These are phyloP conservation scores for Sternotherus odoratus DNA, from an alignment of 2,797 vertebrate genomes.

Conservation along the genomic window DNA sequence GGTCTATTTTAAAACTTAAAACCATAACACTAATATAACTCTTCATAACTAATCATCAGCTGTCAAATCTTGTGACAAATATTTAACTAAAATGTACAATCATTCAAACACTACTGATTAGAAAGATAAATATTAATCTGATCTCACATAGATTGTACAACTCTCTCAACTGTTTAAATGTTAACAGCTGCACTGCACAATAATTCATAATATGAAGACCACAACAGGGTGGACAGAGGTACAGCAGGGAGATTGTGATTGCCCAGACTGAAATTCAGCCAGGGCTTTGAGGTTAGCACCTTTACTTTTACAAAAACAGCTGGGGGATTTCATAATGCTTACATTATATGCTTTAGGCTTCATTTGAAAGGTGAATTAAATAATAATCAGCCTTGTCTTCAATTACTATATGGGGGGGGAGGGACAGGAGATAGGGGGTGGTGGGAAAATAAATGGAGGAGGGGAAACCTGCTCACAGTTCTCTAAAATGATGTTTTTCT, in stretches of 20 bases:
- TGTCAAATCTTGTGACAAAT: not conserved
- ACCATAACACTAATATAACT: not conserved
- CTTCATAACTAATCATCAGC: not conserved
- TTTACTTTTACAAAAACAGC: not conserved
- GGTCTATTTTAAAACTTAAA: not conserved
- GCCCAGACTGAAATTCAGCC: not conserved
- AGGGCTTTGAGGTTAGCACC: not conserved
- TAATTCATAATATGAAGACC: not conserved
- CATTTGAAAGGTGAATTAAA: not conserved
- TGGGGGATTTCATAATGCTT: not conserved
- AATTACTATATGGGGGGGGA: not conserved
- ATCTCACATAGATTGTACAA: not conserved
- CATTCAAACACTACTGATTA: not conserved
- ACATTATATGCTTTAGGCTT: not conserved
- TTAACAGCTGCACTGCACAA: not conserved
- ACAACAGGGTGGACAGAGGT: not conserved
- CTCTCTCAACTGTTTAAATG: too few species aligned
- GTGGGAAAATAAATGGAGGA: not conserved
- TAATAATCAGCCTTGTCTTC: not conserved
- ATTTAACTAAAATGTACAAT: not conserved
- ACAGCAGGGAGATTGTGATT: not conserved
- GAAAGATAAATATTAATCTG: not conserved
- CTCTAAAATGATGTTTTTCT: not conserved
- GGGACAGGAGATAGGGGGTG: not conserved
- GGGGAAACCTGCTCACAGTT: not conserved